Evolutionary conservation across 2,113 vertebrate species (phyloP), one percentile per base, ranked within the genome.

Genomic region (Peucedramus taeniatus): DNA sequence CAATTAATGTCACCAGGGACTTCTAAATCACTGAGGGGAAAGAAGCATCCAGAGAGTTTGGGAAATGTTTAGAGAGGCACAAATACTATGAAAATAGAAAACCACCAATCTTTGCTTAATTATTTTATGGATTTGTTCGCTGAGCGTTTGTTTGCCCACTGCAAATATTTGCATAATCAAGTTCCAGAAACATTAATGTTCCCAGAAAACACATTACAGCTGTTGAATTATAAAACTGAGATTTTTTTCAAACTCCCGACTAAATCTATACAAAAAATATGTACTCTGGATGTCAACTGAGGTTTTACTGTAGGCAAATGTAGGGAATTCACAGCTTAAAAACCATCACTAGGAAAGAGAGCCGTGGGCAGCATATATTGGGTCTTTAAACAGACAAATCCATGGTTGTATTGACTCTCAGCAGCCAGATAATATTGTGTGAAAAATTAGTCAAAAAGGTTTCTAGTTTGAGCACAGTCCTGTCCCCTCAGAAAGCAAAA

Each of bases 141-240:
- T 57, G 13, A 83, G 54, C 20, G 3, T 94, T 83, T 90, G 68
- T 90, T 95, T 93, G 79, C 76, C 28, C 70, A 53, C 68, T 81
- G 68, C 60, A 93, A 94, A 89, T 88, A 93, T 88, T 92, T 90
- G 50, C 85, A 95, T 88, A 90, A 94, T 83, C 79, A 78, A 89
- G 51, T 87, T 95, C 83, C 51, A 81, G 59, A 94, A 47, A 66
- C 49, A 71, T 44, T 87, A 78, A 68, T 27, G 71, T 86, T 94
- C 75, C 75, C 82, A 91, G 71, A 87, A 95, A 96, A 87, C 60
- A 83, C 31, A 53, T 66, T 93, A 83, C 68, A 81, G 76, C 75
- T 66, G 37, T 40, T 93, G 83, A 95, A 95, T 87, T 81, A 56
- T 24, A 70, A 94, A 94, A 85, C 35, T n/a, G 27, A 90, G 47